These are phyloP conservation scores for Pampus argenteus DNA, from an alignment of 2,797 vertebrate species.

Conservation along the genomic window DNA sequence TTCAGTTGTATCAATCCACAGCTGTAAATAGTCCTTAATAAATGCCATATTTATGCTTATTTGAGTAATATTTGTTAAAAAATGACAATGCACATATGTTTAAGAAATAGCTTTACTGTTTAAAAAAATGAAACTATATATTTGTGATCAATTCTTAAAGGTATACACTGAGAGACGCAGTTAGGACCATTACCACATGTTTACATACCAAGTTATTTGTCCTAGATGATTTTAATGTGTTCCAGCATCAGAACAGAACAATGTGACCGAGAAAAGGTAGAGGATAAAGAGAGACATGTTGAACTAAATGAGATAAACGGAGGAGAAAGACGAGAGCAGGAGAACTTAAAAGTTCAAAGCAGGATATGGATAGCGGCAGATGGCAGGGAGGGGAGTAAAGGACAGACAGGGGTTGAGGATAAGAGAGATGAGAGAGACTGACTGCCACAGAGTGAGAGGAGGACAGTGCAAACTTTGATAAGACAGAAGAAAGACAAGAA, in stretches of 20 bases:
- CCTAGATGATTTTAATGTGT: no score
- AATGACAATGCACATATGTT: not conserved
- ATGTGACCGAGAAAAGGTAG: not conserved
- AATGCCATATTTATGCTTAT: not conserved
- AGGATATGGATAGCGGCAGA: conserved; percentile 24
- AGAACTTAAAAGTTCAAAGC: conserved; percentile 41
- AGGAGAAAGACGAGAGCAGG: conserved; percentile 1
- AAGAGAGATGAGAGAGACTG: conserved; percentile 18
- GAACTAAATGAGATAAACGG: not conserved
- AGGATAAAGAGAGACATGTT: not conserved
- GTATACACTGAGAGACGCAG: not conserved
- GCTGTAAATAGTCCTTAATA: not conserved
- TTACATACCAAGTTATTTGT: no score
- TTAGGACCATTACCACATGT: no score
- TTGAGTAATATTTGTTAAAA: not conserved
- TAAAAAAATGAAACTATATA: not conserved
- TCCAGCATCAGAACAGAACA: no score
- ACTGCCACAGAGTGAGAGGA: conserved; percentile 4
- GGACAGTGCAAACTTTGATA: conserved; percentile 8
- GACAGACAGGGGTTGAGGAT: conserved; percentile 15
- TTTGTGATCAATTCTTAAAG: not conserved
- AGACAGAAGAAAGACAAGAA: conserved; percentile 3
- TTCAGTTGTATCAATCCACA: not conserved
- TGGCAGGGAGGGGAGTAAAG: conserved; percentile 21
- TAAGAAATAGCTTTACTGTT: not conserved